Evolutionary conservation across 1,140 invertebrate genomes (phyloP), one percentile per base, ranked within the genome.

Genomic region (Alviniconcha marisindica): DNA sequence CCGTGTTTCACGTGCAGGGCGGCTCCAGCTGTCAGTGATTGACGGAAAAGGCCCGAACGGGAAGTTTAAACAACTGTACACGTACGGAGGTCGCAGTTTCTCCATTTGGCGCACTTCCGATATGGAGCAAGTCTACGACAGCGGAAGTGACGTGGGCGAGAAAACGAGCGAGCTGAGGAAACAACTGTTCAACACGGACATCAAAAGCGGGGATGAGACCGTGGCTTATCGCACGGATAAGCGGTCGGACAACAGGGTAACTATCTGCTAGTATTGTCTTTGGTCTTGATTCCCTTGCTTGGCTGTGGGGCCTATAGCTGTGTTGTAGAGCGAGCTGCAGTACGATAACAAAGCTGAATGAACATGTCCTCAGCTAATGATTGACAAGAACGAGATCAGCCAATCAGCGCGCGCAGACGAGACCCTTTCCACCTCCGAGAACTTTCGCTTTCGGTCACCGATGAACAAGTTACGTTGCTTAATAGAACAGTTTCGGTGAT

Each of bases 91-190:
- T 3, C 69, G 87, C 18, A 83, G 85, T 36, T 87, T 87, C 60
- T 84, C 85, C 38, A 85, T 88, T 36, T 63, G 85, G 44, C 51
- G 81, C 15, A 83, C 81, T 15, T 81, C 84, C 54, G 82, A 77
- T 24, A 88, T 88, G 85, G 69, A 56, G 15, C 79, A 82, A 4
- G 78, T 88, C 38, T 88, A 83, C 44, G 87, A 88, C 80, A 88
- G 87, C 69, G 86, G 86, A 21, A 80, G 79, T 31, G 77, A 83
- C 10, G 63, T 88, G 1, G 83, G 71, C 28, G 51, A 74, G 18
- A 84, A 78, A 51, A 83, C 54, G 4, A 15, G 54, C 0, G 28
- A 76, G 24, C 24, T 82, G 31, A 42, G 54, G 2, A 63, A 33
- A 0, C 38, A 80, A 5, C 60, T 88, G 5, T 88, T 88, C 38